Conservation (phyloP, 2,888 invertebrate species). For the Caenorhabditis angaria region DNA sequence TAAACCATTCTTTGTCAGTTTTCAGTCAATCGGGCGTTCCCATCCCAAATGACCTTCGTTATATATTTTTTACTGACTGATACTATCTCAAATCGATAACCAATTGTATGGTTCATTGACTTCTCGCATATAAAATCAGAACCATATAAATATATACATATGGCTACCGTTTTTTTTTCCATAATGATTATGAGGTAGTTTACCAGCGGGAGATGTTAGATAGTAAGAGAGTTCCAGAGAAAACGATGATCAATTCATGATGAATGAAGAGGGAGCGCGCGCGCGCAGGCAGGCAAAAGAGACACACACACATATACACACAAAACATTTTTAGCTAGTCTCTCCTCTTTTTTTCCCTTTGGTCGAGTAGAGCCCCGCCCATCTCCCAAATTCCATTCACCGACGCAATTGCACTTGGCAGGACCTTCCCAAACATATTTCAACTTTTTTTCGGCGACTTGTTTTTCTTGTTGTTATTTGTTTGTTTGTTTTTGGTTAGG, state of each 20-base stretch:
- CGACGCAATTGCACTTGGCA: conserved; percentile 17
- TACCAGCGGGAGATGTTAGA: neutral
- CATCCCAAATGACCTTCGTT: neutral
- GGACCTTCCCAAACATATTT: too few species aligned
- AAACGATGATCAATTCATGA: conserved; percentile 1
- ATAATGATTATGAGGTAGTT: neutral
- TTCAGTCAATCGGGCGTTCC: neutral
- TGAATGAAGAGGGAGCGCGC: neutral
- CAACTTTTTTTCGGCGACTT: neutral
- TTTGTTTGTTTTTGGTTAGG: neutral
- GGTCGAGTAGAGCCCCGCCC: conserved; percentile 43
- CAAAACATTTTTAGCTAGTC: conserved; percentile 4
- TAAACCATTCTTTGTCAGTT: too few species aligned
- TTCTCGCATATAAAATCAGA: neutral
- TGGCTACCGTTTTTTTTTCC: neutral
- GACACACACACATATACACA: too few species aligned
- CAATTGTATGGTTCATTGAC: conserved; percentile 1
- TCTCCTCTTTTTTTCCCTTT: neutral
- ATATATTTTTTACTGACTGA: neutral
- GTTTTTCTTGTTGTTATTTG: neutral
- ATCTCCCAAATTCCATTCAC: neutral
- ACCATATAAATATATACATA: neutral
- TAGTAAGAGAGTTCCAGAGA: neutral
- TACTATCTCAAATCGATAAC: conserved; percentile 2
- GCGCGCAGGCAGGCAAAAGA: neutral